These are phyloP conservation scores for Priocnemis perturbator DNA, from an alignment of 2,888 invertebrate species.

Conservation along the genomic window DNA sequence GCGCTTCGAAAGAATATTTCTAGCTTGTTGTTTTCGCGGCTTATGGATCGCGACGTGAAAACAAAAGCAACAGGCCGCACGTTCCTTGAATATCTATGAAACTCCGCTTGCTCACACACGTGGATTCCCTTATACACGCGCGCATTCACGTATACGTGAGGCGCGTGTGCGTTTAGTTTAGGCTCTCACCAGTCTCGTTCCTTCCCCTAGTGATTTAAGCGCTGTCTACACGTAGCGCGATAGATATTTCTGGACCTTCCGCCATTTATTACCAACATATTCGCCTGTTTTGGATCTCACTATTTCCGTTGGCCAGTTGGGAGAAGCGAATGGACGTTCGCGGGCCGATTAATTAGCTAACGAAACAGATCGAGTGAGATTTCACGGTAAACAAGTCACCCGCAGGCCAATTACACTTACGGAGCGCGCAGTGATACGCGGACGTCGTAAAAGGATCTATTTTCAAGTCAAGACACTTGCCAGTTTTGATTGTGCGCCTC, in stretches of 20 bases:
- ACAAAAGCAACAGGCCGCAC: too few species aligned
- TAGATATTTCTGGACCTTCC: too few species aligned
- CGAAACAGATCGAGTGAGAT: background rate
- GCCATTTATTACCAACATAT: background rate
- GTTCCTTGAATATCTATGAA: background rate
- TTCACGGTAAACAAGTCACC: slow-evolving; percentile 14
- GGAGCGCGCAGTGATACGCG: background rate
- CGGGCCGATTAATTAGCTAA: background rate
- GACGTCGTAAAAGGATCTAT: slow-evolving; percentile 25
- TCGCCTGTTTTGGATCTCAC: slow-evolving; percentile 4
- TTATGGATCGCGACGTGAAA: slow-evolving; percentile 4
- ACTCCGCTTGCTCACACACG: background rate
- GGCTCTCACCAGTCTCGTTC: too few species aligned
- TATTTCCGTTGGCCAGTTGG: background rate
- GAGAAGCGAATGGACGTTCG: slow-evolving; percentile 3
- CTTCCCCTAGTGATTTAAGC: too few species aligned
- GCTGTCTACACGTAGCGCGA: too few species aligned
- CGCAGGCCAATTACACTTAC: background rate
- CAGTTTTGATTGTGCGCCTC: slow-evolving; percentile 22
- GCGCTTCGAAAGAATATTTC: too few species aligned
- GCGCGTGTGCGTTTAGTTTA: too few species aligned
- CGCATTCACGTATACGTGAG: too few species aligned
- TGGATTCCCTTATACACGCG: background rate
- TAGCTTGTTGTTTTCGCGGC: slow-evolving; percentile 19
- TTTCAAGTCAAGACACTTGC: slow-evolving; percentile 23